A percentile compares a stretch with the other conserved stretches of the same genome.
These are phyloP conservation scores for Aythya baeri DNA, from an alignment of 2,113 vertebrate genomes.

Conservation along the genomic window DNA sequence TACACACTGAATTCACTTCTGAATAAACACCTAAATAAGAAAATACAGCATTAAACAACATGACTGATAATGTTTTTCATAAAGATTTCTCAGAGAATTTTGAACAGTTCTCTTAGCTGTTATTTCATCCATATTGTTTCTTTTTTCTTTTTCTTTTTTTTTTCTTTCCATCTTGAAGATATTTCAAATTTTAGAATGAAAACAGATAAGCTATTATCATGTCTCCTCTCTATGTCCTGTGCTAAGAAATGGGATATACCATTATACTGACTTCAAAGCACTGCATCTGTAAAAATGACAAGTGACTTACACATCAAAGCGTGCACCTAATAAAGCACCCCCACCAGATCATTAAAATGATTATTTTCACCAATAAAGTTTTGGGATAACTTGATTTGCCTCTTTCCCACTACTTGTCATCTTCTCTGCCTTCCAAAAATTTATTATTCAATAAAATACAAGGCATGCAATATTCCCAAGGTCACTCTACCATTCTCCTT, in stretches of 20 bases:
- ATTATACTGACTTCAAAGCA: slow-evolving; percentile 8
- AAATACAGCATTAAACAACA: background rate
- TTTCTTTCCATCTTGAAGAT: background rate
- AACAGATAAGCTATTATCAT: background rate
- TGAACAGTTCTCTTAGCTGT: background rate
- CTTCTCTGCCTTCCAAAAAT: background rate
- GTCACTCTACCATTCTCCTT: background rate
- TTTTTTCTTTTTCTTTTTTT: background rate
- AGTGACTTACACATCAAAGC: background rate
- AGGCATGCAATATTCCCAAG: background rate
- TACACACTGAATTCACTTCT: background rate
- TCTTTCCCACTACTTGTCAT: slow-evolving; percentile 11
- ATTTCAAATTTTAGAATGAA: slow-evolving; percentile 34
- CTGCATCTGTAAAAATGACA: slow-evolving; percentile 5
- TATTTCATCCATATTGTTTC: background rate
- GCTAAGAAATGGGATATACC: background rate
- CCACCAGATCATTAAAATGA: background rate
- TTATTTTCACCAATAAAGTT: slow-evolving; percentile 7
- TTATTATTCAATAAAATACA: background rate
- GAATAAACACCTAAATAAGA: background rate
- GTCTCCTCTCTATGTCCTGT: background rate
- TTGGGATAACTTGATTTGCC: slow-evolving; percentile 3
- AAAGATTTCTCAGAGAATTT: background rate
- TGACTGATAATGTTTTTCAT: background rate
- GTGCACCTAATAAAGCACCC: background rate